Evolutionary conservation across 1,140 invertebrate species (phyloP).

Genomic region (Bombus vancouverensis): DNA sequence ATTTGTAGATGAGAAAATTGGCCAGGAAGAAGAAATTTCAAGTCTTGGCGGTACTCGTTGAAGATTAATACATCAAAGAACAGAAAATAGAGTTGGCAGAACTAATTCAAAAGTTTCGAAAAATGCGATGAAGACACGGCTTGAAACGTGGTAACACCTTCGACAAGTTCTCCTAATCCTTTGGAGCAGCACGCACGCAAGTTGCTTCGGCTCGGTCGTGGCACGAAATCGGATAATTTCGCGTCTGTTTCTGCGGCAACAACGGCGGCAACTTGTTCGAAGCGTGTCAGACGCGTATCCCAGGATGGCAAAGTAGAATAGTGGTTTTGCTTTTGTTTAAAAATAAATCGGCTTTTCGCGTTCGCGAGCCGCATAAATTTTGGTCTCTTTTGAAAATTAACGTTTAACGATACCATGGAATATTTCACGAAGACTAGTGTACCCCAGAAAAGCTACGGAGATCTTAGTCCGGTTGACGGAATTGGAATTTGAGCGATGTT

Average conservation of each 20-base stretch:
- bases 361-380: background rate
- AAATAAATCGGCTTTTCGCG: conserved; percentile 19
- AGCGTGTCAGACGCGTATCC: conserved; percentile 1
- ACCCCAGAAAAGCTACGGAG: background rate
- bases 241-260: background rate
- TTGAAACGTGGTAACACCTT: conserved; percentile 5
- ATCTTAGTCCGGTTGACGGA: background rate
- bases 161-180: conserved; percentile 14
- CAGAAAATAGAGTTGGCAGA: background rate
- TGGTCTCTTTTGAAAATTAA: background rate
- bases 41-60: background rate
- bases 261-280: background rate
- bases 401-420: background rate
- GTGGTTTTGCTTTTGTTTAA: conserved; percentile 12
- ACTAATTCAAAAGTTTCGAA: conserved; percentile 4
- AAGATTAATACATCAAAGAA: background rate
- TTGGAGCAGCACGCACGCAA: background rate
- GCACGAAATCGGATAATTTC: conserved; percentile 41
- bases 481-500: background rate
- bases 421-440: background rate
- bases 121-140: conserved; percentile 4
- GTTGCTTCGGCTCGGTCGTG: background rate
- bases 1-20: no score
- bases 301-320: no score
- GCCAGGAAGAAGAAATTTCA: background rate